Evolutionary conservation across 2,113 vertebrate genomes (phyloP).

Genomic region (Vimba vimba): DNA sequence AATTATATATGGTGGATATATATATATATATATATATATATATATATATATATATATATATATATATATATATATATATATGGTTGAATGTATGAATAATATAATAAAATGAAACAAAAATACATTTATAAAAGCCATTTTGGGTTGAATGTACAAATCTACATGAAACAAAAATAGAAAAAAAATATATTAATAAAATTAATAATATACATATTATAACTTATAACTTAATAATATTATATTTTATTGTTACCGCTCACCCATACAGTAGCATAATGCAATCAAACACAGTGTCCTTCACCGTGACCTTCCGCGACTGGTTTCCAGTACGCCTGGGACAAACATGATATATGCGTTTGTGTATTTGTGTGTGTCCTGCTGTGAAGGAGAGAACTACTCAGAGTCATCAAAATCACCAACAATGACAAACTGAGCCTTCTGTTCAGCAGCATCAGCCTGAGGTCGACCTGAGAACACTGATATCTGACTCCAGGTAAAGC

Average conservation of each 20-base stretch:
- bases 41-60: too few relatives aligned
- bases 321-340: neutral
- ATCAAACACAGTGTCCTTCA: neutral
- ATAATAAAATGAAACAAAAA: neutral
- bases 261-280: neutral
- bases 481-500: neutral
- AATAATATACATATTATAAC: too few relatives aligned
- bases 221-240: neutral
- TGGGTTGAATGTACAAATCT: neutral
- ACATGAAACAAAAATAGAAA: neutral
- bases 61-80: too few relatives aligned
- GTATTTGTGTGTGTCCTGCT: neutral
- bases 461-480: neutral
- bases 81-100: neutral
- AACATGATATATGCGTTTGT: neutral
- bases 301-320: neutral
- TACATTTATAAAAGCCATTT: neutral
- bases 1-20: too few relatives aligned
- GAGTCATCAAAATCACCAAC: neutral
- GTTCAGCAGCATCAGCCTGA: neutral
- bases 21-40: too few relatives aligned
- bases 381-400: neutral
- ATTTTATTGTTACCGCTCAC: too few relatives aligned
- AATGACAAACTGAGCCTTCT: neutral
- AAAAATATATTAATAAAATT: too few relatives aligned